These are phyloP conservation scores for Nixonia krombeini DNA, from an alignment of 1,140 invertebrate genomes.

Conservation along the genomic window DNA sequence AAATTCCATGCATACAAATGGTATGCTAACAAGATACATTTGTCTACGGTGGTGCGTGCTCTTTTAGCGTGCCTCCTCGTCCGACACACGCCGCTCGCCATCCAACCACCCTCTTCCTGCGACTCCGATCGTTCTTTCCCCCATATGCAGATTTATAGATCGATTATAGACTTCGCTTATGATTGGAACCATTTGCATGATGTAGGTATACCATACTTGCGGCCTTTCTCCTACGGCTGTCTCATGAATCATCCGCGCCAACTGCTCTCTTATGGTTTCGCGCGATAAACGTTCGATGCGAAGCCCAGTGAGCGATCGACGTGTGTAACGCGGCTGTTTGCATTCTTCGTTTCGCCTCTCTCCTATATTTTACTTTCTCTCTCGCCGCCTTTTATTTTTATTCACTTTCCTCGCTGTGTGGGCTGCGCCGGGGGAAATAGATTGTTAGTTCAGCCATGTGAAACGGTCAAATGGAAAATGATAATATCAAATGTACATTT, in stretches of 20 bases:
- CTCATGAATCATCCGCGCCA: constrained; percentile 67
- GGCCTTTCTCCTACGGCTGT: constrained; percentile 22
- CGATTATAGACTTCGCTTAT: constrained; percentile 71
- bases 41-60: constrained; percentile 62
- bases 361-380: constrained; percentile 6
- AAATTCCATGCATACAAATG: constrained; percentile 65
- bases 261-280: constrained; percentile 65
- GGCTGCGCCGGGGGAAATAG: constrained; percentile 17
- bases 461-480: no score
- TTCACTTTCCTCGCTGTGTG: constrained; percentile 3
- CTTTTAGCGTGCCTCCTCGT: constrained; percentile 31
- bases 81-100: constrained; percentile 24
- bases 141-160: constrained; percentile 71
- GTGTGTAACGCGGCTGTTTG: constrained; percentile 60
- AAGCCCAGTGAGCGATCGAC: constrained; percentile 51
- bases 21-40: constrained; percentile 71
- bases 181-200: constrained; percentile 72
- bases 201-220: constrained; percentile 53
- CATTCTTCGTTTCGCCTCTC: constrained; percentile 44
- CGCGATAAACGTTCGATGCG: constrained; percentile 67
- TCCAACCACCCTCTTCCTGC: constrained; percentile 29
- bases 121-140: constrained; percentile 53
- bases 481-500: no score
- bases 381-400: no score
- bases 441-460: no score